A percentile compares a stretch with the other conserved stretches of the same genome.
Conservation (phyloP, 1,140 invertebrate genomes). For the Tenebrio molitor region DNA sequence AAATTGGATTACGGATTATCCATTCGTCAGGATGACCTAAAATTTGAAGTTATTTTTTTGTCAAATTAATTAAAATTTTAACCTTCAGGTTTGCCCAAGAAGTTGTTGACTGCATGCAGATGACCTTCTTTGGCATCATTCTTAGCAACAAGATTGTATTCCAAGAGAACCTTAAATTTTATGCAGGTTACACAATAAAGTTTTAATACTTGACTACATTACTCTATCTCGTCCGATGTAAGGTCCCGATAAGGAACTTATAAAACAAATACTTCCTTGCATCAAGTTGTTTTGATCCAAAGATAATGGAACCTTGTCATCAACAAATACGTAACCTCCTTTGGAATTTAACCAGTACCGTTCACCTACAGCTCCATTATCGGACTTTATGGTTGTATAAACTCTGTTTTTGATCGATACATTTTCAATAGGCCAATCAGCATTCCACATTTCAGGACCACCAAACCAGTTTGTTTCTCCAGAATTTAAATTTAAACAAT, state of each 20-base stretch:
- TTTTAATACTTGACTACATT: constrained; percentile 3
- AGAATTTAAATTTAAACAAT: constrained; percentile 31
- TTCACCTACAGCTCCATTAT: constrained; percentile 78
- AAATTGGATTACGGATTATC: constrained; percentile 85
- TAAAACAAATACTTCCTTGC: constrained; percentile 66
- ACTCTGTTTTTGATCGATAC: constrained; percentile 65
- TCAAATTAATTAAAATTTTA: neutral
- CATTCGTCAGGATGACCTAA: constrained; percentile 75
- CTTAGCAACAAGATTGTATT: constrained; percentile 74
- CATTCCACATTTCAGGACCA: constrained; percentile 21
- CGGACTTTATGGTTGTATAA: constrained; percentile 73
- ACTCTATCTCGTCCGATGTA: neutral
- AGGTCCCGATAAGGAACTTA: neutral
- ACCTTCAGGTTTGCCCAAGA: constrained; percentile 72
- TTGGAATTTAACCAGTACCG: constrained; percentile 83
- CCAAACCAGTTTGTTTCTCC: constrained; percentile 32
- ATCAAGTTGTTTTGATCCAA: constrained; percentile 78
- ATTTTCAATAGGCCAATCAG: constrained; percentile 75
- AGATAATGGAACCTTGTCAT: constrained; percentile 76
- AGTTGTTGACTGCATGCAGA: constrained; percentile 71
- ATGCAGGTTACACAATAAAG: neutral
- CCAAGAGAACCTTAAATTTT: constrained; percentile 61
- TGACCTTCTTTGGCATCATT: constrained; percentile 74
- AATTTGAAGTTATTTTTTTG: neutral
- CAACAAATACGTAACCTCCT: constrained; percentile 76